These are phyloP conservation scores for Lontra canadensis DNA, from an alignment of 2,113 vertebrate species.

Conservation along the genomic window DNA sequence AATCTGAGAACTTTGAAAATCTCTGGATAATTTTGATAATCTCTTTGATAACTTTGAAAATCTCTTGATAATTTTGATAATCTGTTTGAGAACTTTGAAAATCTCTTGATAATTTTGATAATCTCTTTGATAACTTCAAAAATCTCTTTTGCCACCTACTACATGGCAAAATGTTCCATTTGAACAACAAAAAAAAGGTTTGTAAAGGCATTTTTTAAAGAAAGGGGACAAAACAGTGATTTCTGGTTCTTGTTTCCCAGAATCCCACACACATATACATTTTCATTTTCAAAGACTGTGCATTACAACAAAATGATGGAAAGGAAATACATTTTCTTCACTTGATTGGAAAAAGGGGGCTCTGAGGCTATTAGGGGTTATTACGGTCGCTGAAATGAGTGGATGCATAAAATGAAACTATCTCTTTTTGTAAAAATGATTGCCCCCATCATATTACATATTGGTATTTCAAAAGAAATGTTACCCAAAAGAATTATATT, in stretches of 20 bases:
- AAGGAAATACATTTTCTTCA: background rate
- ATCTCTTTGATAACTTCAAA: background rate
- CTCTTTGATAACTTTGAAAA: too few relatives aligned
- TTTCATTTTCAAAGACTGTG: background rate
- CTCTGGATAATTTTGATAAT: too few relatives aligned
- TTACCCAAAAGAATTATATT: background rate
- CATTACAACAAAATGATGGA: background rate
- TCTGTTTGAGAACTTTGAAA: too few relatives aligned
- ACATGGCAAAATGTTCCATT: background rate
- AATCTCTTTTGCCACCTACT: background rate
- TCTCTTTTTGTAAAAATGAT: background rate
- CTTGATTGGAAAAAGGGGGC: background rate
- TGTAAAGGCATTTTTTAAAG: background rate
- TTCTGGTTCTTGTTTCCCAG: background rate
- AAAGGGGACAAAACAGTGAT: background rate
- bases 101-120: too few relatives aligned
- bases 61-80: too few relatives aligned
- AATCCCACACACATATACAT: background rate
- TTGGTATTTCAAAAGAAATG: constrained; percentile 31
- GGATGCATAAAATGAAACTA: background rate
- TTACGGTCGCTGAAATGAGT: background rate
- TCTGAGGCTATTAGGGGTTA: background rate
- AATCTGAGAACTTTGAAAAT: too few relatives aligned
- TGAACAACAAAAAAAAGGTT: background rate
- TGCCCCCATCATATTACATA: background rate